A percentile compares a stretch with the other conserved stretches of the same genome.
These are phyloP conservation scores for Acromyrmex heyeri DNA, from an alignment of 1,140 invertebrate species.

Conservation along the genomic window DNA sequence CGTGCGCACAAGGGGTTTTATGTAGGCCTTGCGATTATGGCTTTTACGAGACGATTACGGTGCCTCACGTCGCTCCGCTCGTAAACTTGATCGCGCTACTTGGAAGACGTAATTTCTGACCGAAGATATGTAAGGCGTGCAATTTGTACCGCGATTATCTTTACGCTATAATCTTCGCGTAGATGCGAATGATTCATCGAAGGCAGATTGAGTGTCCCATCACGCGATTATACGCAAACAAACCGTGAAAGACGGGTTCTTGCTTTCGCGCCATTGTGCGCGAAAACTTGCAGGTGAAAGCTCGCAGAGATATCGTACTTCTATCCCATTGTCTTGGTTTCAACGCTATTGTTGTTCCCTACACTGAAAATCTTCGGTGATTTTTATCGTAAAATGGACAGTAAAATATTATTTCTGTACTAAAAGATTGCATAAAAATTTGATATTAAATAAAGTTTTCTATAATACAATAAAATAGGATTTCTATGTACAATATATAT, in stretches of 20 bases:
- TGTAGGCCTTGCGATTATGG: conserved; percentile 72
- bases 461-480: neutral
- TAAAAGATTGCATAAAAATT: conserved; percentile 2
- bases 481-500: neutral
- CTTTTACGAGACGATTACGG: conserved; percentile 72
- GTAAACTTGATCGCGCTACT: conserved; percentile 51
- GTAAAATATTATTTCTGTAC: neutral
- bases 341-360: neutral
- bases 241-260: neutral
- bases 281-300: conserved; percentile 31
- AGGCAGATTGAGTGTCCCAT: conserved; percentile 19
- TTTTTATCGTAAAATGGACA: neutral
- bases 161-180: conserved; percentile 24
- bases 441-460: neutral
- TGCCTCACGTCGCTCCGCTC: conserved; percentile 51
- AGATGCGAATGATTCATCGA: conserved; percentile 26
- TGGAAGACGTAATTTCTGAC: conserved; percentile 51
- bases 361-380: conserved; percentile 19
- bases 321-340: conserved; percentile 14
- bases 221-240: conserved; percentile 37
- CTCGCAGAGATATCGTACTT: conserved; percentile 27
- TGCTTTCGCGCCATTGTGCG: conserved; percentile 2
- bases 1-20: conserved; percentile 68
- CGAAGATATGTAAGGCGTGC: conserved; percentile 43
- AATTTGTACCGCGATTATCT: conserved; percentile 54